Evolutionary conservation across 2,888 invertebrate genomes (phyloP).

Genomic region (Melipona beecheii): DNA sequence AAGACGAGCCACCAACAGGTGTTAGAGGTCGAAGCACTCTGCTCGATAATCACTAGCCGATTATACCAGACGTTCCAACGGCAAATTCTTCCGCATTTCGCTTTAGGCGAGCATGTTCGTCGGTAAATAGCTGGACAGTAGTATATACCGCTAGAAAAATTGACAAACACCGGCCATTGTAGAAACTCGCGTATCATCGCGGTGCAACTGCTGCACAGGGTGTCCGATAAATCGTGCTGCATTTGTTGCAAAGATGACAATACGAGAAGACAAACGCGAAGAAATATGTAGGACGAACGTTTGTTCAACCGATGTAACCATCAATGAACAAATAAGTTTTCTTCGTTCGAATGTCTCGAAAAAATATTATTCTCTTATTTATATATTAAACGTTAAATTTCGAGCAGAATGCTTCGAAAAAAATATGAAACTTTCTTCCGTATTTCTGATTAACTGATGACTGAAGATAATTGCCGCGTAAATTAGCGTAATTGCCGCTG

Average conservation of each 20-base stretch:
- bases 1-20: constrained; percentile 37
- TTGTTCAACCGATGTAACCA: background rate
- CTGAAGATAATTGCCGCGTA: background rate
- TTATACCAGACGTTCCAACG: constrained; percentile 38
- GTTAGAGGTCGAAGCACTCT: constrained; percentile 57
- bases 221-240: constrained; percentile 18
- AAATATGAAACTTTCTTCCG: background rate
- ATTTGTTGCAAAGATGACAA: background rate
- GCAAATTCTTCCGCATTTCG: constrained; percentile 44
- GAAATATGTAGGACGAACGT: background rate
- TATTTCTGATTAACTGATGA: background rate
- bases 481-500: background rate
- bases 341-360: background rate
- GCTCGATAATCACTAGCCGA: constrained; percentile 52
- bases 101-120: constrained; percentile 36
- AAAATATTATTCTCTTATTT: background rate
- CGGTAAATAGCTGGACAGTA: constrained; percentile 32
- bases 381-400: too few species aligned
- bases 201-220: background rate
- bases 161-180: constrained; percentile 34
- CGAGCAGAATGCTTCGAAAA: background rate
- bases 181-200: constrained; percentile 43
- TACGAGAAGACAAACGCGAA: too few species aligned
- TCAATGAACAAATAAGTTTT: background rate
- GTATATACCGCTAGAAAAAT: constrained; percentile 50